Evolutionary conservation across 2,888 invertebrate species (phyloP), one percentile per base, ranked within the genome.

Genomic region (Ceratothoa steindachneri): DNA sequence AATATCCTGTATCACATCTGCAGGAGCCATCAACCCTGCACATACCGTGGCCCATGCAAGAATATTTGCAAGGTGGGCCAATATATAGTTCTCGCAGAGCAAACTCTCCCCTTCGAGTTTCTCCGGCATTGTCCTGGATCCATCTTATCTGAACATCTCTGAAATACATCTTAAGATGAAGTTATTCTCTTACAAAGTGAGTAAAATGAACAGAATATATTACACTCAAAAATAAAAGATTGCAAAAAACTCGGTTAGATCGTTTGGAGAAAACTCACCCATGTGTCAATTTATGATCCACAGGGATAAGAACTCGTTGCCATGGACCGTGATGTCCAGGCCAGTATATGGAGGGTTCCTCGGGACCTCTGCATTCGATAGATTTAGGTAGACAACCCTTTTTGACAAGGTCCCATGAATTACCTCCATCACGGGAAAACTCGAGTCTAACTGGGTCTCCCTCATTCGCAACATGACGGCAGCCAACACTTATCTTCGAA

Each of bases 1-100:
- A 67, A 69, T 80, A 82, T 1, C 82, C 82, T 9, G 69, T 68
- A 60, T 83, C 81, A 81, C 85, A 85, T 2, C 74, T 60, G 81
- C 85, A 85, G 2, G 69, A 52, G 41, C 72, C 65, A 3, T 81
- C 81, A 2, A 80, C 70, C 7, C 81, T 80, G 80, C 85, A 85
- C 5, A 81, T 76, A 2, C 85, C 85, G 75, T 83, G 82, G 29
- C 84, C 83, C 66, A 82, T 82, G 80, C 85, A 85, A 75, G 82
- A 81, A 19, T 82, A 75, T 3, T 81, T 80, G 80, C 85, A 85
- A 0, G 84, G 83, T 28, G 83, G 83, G 0, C 85, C 85, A 53
- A 85, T 82, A 77, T 84, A 84, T 31, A 81, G 66, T 2, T 75
- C 67, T 5, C 75, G 67, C 29, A 81, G 30, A 9, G 75, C 75